phyloP scores from a whole-genome alignment of 37 sponge, comb jelly and placozoan genomes.

The Geodia barretti region DNA sequence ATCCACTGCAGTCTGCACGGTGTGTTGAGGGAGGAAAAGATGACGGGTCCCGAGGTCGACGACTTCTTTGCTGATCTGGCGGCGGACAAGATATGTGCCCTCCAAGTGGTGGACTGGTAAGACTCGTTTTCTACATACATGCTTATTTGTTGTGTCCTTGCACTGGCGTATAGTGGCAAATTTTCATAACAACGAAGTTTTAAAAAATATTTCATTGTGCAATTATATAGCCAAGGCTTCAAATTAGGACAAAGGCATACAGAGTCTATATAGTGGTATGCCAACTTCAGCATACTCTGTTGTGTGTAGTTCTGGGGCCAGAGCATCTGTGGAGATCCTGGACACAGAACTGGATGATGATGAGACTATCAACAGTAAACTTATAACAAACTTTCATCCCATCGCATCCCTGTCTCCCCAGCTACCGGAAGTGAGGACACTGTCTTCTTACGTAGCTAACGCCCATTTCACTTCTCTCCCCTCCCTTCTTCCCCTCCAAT shows the following conservation, averaged over 20 bases:
- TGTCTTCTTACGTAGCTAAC: neutral
- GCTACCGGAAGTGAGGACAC: conserved; percentile 42
- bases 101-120: conserved; percentile 61
- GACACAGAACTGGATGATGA: conserved; percentile 19
- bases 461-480: conserved; percentile 1
- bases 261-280: too few species aligned
- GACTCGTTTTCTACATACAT: too few species aligned
- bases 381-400: conserved; percentile 37
- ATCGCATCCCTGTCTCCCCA: conserved; percentile 33
- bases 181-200: too few species aligned
- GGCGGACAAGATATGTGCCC: conserved; percentile 18
- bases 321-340: conserved; percentile 51
- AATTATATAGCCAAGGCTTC: too few species aligned
- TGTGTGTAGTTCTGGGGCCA: conserved; percentile 38
- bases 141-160: too few species aligned
- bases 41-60: neutral
- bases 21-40: neutral
- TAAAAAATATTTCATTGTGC: neutral
- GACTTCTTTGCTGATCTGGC: conserved; percentile 30
- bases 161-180: too few species aligned
- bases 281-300: neutral
- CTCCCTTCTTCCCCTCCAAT: neutral
- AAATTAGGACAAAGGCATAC: too few species aligned
- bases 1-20: conserved; percentile 66
- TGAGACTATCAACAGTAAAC: conserved; percentile 47